Conservation (phyloP, 2,888 invertebrate species). For the Merodon equestris region DNA sequence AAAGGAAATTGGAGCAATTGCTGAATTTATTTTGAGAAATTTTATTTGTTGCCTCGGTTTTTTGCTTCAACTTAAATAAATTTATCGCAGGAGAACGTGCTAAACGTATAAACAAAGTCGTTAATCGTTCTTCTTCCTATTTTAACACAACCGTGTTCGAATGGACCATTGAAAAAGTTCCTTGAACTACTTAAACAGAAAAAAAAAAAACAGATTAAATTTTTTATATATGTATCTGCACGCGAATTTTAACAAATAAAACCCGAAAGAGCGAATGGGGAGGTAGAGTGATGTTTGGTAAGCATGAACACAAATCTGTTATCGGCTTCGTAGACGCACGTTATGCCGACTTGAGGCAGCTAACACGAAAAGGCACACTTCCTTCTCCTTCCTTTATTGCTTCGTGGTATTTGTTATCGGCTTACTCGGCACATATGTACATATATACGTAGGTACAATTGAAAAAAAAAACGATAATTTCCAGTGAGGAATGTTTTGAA, state of each 20-base stretch:
- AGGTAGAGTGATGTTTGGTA: constrained; percentile 11
- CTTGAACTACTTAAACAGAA: constrained; percentile 33
- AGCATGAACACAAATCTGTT: constrained; percentile 55
- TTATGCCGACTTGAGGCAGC: constrained; percentile 9
- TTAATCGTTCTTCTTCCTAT: constrained; percentile 17
- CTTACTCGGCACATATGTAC: too few relatives aligned
- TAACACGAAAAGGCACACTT: constrained; percentile 29
- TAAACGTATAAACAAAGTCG: constrained; percentile 52
- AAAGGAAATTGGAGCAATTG: constrained; percentile 33
- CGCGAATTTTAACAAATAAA: constrained; percentile 25
- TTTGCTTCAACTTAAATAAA: constrained; percentile 1
- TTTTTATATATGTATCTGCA: not conserved
- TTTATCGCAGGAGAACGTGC: constrained; percentile 27
- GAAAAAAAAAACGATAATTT: not conserved
- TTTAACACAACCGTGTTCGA: not conserved
- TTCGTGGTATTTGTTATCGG: constrained; percentile 1
- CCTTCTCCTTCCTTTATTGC: constrained; percentile 1
- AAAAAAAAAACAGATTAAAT: too few relatives aligned
- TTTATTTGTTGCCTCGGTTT: constrained; percentile 2
- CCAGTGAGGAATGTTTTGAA: not conserved
- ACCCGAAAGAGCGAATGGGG: not conserved
- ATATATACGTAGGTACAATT: too few relatives aligned
- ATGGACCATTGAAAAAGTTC: constrained; percentile 43
- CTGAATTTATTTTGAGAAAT: constrained; percentile 30
- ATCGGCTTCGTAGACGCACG: constrained; percentile 31